phyloP scores from a whole-genome alignment of 2,888 invertebrate genomes.

The Troides helena region DNA sequence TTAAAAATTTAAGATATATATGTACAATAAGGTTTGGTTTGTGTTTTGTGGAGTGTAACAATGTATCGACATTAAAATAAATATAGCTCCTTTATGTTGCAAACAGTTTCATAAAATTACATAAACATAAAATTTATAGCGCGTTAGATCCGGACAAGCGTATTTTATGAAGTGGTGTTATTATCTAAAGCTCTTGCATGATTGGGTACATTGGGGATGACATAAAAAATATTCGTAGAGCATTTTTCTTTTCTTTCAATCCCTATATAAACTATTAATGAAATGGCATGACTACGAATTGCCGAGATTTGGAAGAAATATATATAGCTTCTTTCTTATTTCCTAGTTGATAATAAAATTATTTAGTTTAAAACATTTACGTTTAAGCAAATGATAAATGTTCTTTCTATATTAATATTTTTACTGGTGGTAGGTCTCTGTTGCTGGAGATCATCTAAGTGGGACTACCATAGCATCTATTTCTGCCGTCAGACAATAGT shows the following conservation, averaged over 20 bases:
- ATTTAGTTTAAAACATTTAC: no score
- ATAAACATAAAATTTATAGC: conserved; percentile 11
- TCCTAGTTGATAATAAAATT: no score
- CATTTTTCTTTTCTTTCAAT: not conserved
- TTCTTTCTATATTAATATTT: no score
- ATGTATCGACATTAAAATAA: conserved; percentile 10
- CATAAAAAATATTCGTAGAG: conserved; percentile 1
- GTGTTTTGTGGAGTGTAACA: conserved; percentile 1
- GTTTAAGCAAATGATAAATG: no score
- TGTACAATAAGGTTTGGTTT: not conserved
- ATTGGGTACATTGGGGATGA: not conserved
- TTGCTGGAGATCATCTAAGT: no score
- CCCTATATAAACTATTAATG: not conserved
- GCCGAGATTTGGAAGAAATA: no score
- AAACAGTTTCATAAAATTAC: conserved; percentile 13
- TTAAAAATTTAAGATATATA: not conserved
- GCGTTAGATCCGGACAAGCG: conserved; percentile 11
- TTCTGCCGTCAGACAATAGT: no score
- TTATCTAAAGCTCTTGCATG: conserved; percentile 19
- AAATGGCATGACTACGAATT: no score
- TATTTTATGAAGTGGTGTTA: conserved; percentile 5
- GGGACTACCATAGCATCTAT: no score
- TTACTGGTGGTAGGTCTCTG: no score
- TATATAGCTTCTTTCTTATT: no score
- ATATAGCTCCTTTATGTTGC: conserved; percentile 11